Percentiles rank a stretch among this genome's conserved stretches.
phyloP scores from a whole-genome alignment of 1,140 invertebrate genomes.

The Bombus cullumanus region DNA sequence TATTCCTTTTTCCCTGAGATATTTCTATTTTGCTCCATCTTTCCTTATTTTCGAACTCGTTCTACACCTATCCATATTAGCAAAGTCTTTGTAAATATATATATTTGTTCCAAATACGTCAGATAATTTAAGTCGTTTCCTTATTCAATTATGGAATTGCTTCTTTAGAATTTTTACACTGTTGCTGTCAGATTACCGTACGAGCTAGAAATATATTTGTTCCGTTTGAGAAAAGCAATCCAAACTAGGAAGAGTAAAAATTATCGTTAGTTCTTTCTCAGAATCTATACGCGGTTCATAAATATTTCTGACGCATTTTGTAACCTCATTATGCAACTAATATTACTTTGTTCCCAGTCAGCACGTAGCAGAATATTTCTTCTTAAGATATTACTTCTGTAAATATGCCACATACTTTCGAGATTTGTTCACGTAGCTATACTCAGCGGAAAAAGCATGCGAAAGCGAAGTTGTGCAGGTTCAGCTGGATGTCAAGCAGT shows the following conservation, averaged over 20 bases:
- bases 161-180: too few species aligned
- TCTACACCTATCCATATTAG: not conserved
- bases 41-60: not conserved
- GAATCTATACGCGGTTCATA: not conserved
- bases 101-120: too few species aligned
- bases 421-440: not conserved
- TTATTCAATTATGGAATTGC: too few species aligned
- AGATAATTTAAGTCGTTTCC: too few species aligned
- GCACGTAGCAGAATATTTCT: not conserved
- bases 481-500: conserved; percentile 2
- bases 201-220: too few species aligned
- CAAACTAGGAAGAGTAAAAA: not conserved
- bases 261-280: not conserved
- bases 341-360: not conserved
- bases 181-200: too few species aligned
- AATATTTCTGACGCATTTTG: not conserved
- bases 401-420: not conserved
- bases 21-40: not conserved
- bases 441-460: not conserved
- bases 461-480: not conserved
- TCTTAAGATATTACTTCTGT: not conserved
- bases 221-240: not conserved
- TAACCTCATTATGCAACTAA: not conserved
- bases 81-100: not conserved
- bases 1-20: not conserved